Conservation (phyloP, 1,140 invertebrate genomes). For the Temnothorax longispinosus region DNA sequence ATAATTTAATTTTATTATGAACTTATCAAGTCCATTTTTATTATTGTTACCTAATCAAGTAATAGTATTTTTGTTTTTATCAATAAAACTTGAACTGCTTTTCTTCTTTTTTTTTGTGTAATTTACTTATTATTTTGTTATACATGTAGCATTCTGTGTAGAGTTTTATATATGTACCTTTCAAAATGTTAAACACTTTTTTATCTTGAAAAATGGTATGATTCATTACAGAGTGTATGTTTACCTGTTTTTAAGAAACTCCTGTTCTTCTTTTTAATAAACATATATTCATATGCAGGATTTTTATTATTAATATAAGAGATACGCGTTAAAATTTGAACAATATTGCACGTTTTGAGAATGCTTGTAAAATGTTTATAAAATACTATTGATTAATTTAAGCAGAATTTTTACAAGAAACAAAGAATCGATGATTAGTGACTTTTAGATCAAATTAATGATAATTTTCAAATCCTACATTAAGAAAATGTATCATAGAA, state of each 20-base stretch:
- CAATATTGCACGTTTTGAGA: not conserved
- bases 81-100: not conserved
- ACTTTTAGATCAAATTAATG: not conserved
- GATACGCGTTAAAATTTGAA: not conserved
- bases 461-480: not conserved
- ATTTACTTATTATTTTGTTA: not conserved
- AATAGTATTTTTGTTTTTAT: slow-evolving; percentile 36
- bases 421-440: not conserved
- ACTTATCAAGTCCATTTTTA: not conserved
- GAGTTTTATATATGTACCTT: not conserved
- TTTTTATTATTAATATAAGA: not conserved
- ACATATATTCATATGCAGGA: not conserved
- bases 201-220: not conserved
- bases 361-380: not conserved
- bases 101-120: not conserved
- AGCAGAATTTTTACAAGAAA: not conserved
- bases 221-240: not conserved
- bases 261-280: not conserved
- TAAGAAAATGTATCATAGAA: not conserved
- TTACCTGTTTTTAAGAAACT: not conserved
- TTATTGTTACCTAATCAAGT: slow-evolving; percentile 41
- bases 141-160: not conserved
- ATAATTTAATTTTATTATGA: not conserved
- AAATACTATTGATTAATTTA: slow-evolving; percentile 6
- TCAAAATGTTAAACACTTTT: not conserved